These are phyloP conservation scores for Latrodectus elegans DNA, from an alignment of 2,888 invertebrate species.

Conservation along the genomic window DNA sequence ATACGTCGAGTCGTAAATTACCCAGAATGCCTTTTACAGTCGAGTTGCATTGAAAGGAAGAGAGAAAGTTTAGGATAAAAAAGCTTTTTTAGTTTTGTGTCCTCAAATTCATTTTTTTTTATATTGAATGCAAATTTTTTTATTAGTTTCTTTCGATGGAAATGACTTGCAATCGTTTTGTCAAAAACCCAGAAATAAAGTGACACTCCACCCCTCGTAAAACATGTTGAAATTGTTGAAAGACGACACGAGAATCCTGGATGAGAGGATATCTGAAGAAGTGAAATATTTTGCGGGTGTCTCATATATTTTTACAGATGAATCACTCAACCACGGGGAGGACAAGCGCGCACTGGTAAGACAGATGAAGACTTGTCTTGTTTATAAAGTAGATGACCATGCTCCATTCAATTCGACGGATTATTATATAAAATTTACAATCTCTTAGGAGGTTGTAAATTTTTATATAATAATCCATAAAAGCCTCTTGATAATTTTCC, in stretches of 20 bases:
- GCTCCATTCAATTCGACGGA: no score
- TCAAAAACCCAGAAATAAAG: not conserved
- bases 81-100: conserved; percentile 20
- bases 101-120: conserved; percentile 51
- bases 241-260: conserved; percentile 23
- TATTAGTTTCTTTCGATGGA: not conserved
- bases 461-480: no score
- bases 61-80: conserved; percentile 9
- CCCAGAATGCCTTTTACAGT: conserved; percentile 24
- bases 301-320: not conserved
- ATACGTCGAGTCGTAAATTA: conserved; percentile 40
- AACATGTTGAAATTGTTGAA: conserved; percentile 33
- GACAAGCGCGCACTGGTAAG: not conserved
- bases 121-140: conserved; percentile 7
- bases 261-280: conserved; percentile 1
- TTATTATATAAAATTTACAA: no score
- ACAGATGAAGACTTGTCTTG: no score
- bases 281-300: not conserved
- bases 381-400: no score
- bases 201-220: conserved; percentile 47
- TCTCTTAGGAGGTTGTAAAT: no score
- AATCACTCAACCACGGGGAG: not conserved
- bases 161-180: conserved; percentile 52
- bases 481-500: no score
- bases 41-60: conserved; percentile 37